Evolutionary conservation across 2,113 vertebrate species (phyloP).

Genomic region (Nansenia antarctica): DNA sequence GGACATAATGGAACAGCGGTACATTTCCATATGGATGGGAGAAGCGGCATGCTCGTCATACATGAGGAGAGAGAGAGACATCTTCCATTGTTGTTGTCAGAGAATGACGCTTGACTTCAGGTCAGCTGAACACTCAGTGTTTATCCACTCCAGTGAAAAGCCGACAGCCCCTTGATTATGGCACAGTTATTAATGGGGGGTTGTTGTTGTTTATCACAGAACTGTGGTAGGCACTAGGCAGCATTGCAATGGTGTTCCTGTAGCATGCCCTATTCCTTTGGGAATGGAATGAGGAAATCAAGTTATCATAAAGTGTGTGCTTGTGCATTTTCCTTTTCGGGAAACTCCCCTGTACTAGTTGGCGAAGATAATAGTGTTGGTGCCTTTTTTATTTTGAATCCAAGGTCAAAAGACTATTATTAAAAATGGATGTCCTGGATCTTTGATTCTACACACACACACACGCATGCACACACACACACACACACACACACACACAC

Average conservation of each 20-base stretch:
- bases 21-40: too few relatives aligned
- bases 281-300: not conserved
- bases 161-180: not conserved
- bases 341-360: slow-evolving; percentile 57
- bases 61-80: not conserved
- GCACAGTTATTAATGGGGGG: not conserved
- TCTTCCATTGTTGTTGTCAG: not conserved
- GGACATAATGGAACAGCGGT: too few relatives aligned
- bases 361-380: slow-evolving; percentile 38
- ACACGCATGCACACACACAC: too few relatives aligned
- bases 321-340: slow-evolving; percentile 38
- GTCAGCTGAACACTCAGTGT: not conserved
- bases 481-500: too few relatives aligned
- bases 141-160: not conserved
- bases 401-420: slow-evolving; percentile 59
- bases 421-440: slow-evolving; percentile 59
- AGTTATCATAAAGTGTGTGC: too few relatives aligned
- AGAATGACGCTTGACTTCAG: not conserved
- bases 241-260: not conserved
- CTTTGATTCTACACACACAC: too few relatives aligned
- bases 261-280: not conserved
- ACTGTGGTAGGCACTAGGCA: not conserved
- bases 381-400: slow-evolving; percentile 53
- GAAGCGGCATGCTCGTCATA: too few relatives aligned
- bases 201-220: not conserved